Base-by-base conservation (phyloP, 2,797 vertebrate species). In the Clarias platycephalus region DNA sequence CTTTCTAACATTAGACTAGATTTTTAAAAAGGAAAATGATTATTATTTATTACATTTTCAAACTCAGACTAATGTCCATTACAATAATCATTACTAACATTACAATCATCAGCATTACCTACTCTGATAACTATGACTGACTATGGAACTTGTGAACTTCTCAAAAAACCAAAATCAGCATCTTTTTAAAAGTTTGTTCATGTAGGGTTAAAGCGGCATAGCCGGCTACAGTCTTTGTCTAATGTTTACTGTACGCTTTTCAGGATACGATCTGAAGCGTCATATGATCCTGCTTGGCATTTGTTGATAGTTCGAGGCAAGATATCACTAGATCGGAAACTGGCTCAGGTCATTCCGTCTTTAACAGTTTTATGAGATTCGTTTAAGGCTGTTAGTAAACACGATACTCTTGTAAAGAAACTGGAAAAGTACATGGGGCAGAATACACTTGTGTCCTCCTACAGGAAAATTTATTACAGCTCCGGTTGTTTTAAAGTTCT, bases 301-400 rank as follows among this genome's bases (percentile, higher is more conserved):
- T 28, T 28, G 77, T 64, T 79, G 5, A 40, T 8, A 13, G 49
- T 57, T 78, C 40, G 75, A 62, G 62, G 57, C 13, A 63, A 40
- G 24, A 63, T 40, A 64, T 64, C 37, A 63, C 34, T 5, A 10
- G 37, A 79, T 26, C 9, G 58, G 57, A 79, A 63, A 63, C 24
- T 44, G 26, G n/a, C 60, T 79, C n/a, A 44, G 63, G 77, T 64
- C 60, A 63, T 64, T 64, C n/a, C 8, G n/a, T 49, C 77, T 49
- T 79, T 10, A 49, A 64, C 13, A 64, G 6, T 64, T 79, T 79
- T 28, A 80, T 5, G 20, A 66, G 40, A 8, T 66, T 66, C 22
- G 62, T 80, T 62, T 26, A 79, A 79, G n/a, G 77, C 37, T 44
- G 37, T 79, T 79, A 80, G 77, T 49, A 49, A 80, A 80, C 60